Evolutionary conservation across 2,888 invertebrate genomes (phyloP), one percentile per base, ranked within the genome.

Genomic region (Nebria salina): DNA sequence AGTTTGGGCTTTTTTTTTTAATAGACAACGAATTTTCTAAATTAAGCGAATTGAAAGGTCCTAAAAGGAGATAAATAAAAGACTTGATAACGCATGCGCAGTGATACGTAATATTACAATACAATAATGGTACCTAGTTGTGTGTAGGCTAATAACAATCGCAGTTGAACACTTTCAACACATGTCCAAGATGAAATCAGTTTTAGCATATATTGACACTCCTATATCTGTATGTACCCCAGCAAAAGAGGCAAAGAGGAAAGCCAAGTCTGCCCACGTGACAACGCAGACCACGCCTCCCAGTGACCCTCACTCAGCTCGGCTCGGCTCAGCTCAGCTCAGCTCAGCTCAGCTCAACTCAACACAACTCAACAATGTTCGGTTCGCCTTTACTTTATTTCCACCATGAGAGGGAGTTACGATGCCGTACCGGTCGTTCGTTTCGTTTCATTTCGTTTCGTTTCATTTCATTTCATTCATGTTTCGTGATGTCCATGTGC

Each of bases 141-240:
- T 72, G 72, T 73, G 73, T 73, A 73, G 73, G 73, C 73, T 73
- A 73, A 73, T 73, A 73, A 73, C 73, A 73, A 73, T 73, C 41
- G 41, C 42, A 42, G 26, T 41, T 41, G 26, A 70, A 42, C 20
- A 81, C 82, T 82, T 83, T 83, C 82, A 82, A 84, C 83, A 84
- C 82, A 83, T 84, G 84, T 82, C 77, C 76, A 77, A 79, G 83
- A 82, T 77, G 82, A 82, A 83, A 84, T 84, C 83, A 77, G 82
- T 81, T 82, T 82, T 81, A 82, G 82, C 77, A 82, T 84, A 84
- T 85, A 86, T 85, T 84, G 86, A 84, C 85, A 86, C 85, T 85
- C 85, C 86, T 85, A 43, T 77, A 43, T 72, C 72, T 64, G 26
- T 70, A 66, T 66, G 25, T 66, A 70, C 70, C 15, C 34, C 70